Percentiles rank a stretch among this genome's conserved stretches.
Evolutionary conservation across 1,140 invertebrate genomes (phyloP).

Genomic region (Chironomus tepperi): DNA sequence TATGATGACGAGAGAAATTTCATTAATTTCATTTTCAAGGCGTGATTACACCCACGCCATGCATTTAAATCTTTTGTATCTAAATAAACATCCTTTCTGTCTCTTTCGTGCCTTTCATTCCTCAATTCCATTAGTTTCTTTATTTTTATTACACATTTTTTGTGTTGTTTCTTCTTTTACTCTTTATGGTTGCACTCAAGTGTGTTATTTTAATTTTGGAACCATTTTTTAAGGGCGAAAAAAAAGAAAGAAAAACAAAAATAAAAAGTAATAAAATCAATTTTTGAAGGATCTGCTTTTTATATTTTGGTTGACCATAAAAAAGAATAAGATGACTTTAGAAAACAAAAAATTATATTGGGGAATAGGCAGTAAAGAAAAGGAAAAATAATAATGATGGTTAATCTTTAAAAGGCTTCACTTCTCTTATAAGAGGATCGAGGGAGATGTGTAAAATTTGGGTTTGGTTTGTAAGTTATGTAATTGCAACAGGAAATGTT

Average conservation of each 20-base stretch:
- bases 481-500: neutral
- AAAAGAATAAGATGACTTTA: neutral
- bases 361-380: neutral
- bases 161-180: neutral
- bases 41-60: neutral
- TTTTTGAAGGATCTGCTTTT: neutral
- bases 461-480: neutral
- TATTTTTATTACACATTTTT: neutral
- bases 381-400: neutral
- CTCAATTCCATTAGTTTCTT: neutral
- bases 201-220: slow-evolving; percentile 5
- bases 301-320: slow-evolving; percentile 4
- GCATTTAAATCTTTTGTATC: slow-evolving; percentile 9
- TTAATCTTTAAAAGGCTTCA: slow-evolving; percentile 1
- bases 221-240: neutral
- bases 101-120: neutral
- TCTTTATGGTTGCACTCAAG: slow-evolving; percentile 12
- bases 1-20: neutral
- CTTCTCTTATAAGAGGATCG: neutral
- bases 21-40: neutral
- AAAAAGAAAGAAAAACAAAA: neutral
- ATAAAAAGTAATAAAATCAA: neutral
- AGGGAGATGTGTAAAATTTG: slow-evolving; percentile 5
- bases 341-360: too few species aligned
- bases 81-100: slow-evolving; percentile 4